Evolutionary conservation across 2,888 invertebrate genomes (phyloP).

Genomic region (Cerastis rubricosa): DNA sequence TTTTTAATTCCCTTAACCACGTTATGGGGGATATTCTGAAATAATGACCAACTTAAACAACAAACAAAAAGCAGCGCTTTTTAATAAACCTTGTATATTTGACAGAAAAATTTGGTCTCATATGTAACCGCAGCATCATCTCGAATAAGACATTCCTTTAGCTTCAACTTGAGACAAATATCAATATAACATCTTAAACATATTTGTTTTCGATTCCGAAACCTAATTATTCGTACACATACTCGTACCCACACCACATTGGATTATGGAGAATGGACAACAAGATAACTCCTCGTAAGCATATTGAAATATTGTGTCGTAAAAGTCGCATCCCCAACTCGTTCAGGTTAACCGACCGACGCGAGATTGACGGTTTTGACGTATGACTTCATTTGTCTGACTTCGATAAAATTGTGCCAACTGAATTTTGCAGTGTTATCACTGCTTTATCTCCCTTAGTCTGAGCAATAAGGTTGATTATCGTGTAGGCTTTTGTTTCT

Average conservation of each 20-base stretch:
- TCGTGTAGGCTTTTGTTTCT: slow-evolving; percentile 34
- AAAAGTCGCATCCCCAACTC: slow-evolving; percentile 84
- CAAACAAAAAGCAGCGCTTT: no score
- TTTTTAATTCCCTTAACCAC: no score
- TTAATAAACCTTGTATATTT: no score
- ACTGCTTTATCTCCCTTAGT: background rate
- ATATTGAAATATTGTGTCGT: slow-evolving; percentile 90
- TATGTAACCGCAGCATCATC: background rate
- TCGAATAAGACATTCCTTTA: background rate
- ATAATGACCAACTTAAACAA: no score
- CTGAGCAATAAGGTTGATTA: slow-evolving; percentile 58
- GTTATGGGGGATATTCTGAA: no score
- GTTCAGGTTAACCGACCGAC: slow-evolving; percentile 85
- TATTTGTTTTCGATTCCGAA: slow-evolving; percentile 34
- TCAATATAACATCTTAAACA: slow-evolving; percentile 19
- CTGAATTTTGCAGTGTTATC: slow-evolving; percentile 29
- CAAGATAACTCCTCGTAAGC: slow-evolving; percentile 84
- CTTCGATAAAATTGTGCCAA: slow-evolving; percentile 86
- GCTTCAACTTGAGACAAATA: background rate
- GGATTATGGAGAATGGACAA: slow-evolving; percentile 72
- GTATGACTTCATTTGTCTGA: slow-evolving; percentile 89
- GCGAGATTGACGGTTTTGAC: slow-evolving; percentile 83
- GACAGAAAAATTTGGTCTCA: background rate
- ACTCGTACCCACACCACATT: slow-evolving; percentile 59
- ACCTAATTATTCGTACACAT: slow-evolving; percentile 60